These are phyloP conservation scores for Menura novaehollandiae DNA, from an alignment of 2,113 vertebrate genomes.

Conservation along the genomic window DNA sequence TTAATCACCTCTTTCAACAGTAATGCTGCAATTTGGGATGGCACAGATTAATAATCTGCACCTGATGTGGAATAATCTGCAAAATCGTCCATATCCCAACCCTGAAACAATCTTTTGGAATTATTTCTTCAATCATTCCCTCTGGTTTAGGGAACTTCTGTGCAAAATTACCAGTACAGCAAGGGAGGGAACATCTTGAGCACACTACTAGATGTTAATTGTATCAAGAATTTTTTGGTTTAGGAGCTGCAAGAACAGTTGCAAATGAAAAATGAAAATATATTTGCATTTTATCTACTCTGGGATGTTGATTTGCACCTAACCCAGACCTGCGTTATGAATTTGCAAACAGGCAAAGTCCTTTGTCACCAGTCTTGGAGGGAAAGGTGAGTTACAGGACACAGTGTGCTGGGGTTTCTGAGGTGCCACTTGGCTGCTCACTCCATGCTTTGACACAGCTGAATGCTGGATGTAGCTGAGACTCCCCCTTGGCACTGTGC, in stretches of 20 bases:
- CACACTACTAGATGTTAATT: not conserved
- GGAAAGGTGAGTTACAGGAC: not conserved
- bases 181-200: not conserved
- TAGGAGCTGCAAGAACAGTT: not conserved
- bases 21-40: not conserved
- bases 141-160: not conserved
- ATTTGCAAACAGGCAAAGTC: not conserved
- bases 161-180: not conserved
- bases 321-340: not conserved
- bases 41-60: not conserved
- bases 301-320: not conserved
- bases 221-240: not conserved
- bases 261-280: not conserved
- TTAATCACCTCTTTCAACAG: not conserved
- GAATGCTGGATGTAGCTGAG: not conserved
- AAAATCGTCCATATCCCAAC: not conserved
- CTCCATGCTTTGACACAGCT: not conserved
- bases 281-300: not conserved
- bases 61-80: not conserved
- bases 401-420: not conserved
- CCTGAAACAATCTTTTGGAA: not conserved
- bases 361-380: not conserved
- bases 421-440: not conserved
- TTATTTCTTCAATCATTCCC: not conserved
- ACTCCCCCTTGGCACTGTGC: not conserved